phyloP scores from a whole-genome alignment of 1,140 invertebrate species.

The Platyura marginata region DNA sequence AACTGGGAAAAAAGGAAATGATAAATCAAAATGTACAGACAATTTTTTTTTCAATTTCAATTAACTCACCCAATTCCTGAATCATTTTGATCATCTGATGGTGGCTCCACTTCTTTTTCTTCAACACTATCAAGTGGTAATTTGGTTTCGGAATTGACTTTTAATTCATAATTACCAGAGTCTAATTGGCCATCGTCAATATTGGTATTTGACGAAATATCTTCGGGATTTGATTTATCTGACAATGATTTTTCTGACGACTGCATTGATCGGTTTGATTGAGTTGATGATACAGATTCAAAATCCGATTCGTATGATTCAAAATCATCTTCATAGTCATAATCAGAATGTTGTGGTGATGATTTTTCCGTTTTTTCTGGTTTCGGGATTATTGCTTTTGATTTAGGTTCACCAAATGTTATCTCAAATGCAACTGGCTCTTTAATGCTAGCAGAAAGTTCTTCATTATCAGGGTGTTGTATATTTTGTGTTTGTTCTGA shows the following conservation, averaged over 20 bases:
- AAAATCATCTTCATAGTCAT: conserved; percentile 30
- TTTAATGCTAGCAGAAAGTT: neutral
- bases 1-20: too few species aligned
- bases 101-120: conserved; percentile 11
- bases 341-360: too few species aligned
- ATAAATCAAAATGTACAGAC: too few species aligned
- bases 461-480: neutral
- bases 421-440: conserved; percentile 20
- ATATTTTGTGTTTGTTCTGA: neutral
- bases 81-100: conserved; percentile 23
- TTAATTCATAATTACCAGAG: conserved; percentile 2
- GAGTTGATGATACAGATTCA: conserved; percentile 19
- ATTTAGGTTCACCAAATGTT: conserved; percentile 12
- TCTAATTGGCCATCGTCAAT: conserved; percentile 12
- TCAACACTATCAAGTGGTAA: neutral
- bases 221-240: too few species aligned
- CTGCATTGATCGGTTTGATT: neutral
- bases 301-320: conserved; percentile 35
- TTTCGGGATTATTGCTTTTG: neutral
- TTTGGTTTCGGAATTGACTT: neutral
- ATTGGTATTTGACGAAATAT: too few species aligned
- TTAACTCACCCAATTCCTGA: conserved; percentile 21
- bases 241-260: conserved; percentile 8
- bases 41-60: too few species aligned
- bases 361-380: conserved; percentile 10